These are phyloP conservation scores for Trichoplax adhaerens DNA, from an alignment of 37 sponge, comb jelly and placozoan genomes.

Conservation along the genomic window DNA sequence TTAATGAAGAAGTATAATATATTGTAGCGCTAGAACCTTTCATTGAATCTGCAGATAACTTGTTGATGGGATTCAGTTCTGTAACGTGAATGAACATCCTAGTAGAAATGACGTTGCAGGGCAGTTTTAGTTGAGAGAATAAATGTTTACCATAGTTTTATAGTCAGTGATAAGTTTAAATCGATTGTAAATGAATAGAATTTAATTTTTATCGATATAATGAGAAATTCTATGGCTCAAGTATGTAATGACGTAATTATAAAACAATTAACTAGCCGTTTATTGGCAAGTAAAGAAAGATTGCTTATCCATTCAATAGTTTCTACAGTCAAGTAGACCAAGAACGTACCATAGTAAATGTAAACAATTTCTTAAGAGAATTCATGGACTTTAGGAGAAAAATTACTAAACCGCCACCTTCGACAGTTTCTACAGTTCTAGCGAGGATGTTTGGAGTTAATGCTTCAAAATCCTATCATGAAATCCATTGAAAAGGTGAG, in stretches of 20 bases:
- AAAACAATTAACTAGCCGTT: not conserved
- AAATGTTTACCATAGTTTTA: no score
- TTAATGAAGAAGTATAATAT: no score
- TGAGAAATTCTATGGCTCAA: no score
- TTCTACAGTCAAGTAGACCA: not conserved
- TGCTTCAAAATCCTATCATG: slow-evolving; percentile 86
- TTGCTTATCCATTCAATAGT: not conserved
- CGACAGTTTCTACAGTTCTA: slow-evolving; percentile 93
- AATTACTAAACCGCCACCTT: slow-evolving; percentile 80
- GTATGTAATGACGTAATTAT: not conserved
- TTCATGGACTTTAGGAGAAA: slow-evolving; percentile 55
- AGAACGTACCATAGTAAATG: slow-evolving; percentile 52
- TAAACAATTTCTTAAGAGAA: slow-evolving; percentile 77
- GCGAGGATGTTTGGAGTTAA: slow-evolving; percentile 92
- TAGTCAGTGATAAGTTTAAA: no score
- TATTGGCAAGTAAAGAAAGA: not conserved
- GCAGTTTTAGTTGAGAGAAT: no score
- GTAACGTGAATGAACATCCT: slow-evolving; percentile 76
- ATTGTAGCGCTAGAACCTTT: slow-evolving; percentile 25
- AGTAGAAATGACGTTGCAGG: no score
- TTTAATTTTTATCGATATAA: no score
- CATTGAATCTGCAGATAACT: slow-evolving; percentile 81
- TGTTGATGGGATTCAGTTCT: slow-evolving; percentile 74
- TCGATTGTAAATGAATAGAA: no score
- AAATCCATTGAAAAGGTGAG: no score